These are phyloP conservation scores for Leptogaster cylindrica DNA, from an alignment of 2,888 invertebrate genomes.

Conservation along the genomic window DNA sequence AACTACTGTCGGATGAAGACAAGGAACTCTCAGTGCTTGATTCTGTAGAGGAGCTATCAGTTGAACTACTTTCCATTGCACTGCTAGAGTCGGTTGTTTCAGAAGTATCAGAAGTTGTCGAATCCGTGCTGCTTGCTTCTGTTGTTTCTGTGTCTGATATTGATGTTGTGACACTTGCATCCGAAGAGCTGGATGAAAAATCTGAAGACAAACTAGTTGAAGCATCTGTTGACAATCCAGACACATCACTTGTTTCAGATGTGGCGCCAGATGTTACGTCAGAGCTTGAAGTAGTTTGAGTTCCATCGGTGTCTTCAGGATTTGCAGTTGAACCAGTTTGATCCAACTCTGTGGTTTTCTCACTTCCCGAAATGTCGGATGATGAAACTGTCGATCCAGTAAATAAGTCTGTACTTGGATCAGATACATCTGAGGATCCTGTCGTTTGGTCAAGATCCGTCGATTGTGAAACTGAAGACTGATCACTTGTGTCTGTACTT, in stretches of 20 bases:
- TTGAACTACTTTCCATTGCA: slow-evolving; percentile 43
- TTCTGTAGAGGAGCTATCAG: neutral
- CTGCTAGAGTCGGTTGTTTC: slow-evolving; percentile 51
- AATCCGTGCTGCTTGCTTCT: neutral
- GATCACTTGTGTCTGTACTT: slow-evolving; percentile 6
- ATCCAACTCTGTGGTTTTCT: neutral
- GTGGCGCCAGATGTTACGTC: too few species aligned
- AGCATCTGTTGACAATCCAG: slow-evolving; percentile 48
- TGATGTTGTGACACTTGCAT: too few species aligned
- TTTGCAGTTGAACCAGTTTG: slow-evolving; percentile 21
- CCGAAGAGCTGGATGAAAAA: too few species aligned
- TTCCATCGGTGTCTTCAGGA: too few species aligned
- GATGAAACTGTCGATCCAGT: slow-evolving; percentile 42
- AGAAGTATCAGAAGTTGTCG: slow-evolving; percentile 8
- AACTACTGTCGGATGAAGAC: neutral
- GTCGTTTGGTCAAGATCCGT: slow-evolving; percentile 29
- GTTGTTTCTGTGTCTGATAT: neutral
- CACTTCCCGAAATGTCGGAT: slow-evolving; percentile 42
- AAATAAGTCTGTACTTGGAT: slow-evolving; percentile 33
- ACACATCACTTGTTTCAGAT: neutral
- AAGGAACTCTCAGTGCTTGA: neutral
- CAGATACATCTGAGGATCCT: neutral
- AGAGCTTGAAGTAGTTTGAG: too few species aligned
- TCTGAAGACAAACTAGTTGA: neutral
- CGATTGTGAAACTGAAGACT: slow-evolving; percentile 21